Conservation (phyloP, 2,797 vertebrate species). For the Ctenopoma multispine region DNA sequence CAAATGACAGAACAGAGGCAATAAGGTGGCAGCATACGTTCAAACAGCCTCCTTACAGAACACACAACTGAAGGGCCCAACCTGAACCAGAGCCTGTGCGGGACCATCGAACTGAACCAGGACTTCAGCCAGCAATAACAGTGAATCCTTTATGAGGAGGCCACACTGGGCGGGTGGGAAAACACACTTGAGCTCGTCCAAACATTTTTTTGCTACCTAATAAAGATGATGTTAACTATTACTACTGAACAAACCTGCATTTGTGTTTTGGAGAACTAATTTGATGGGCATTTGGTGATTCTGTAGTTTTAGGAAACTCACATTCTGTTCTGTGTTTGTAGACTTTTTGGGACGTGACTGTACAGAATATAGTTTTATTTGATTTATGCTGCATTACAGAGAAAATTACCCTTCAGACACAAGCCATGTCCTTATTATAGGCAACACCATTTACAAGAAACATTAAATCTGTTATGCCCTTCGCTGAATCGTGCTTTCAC, state of each 20-base stretch:
- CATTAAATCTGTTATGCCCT: background rate
- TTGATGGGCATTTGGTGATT: too few relatives aligned
- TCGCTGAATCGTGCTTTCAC: constrained; percentile 5
- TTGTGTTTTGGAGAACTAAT: too few relatives aligned
- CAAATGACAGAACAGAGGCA: background rate
- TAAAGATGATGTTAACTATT: too few relatives aligned
- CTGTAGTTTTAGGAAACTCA: too few relatives aligned
- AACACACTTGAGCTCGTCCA: background rate
- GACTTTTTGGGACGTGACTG: too few relatives aligned
- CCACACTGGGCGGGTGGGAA: background rate
- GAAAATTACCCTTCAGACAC: too few relatives aligned
- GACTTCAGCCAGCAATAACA: constrained; percentile 9
- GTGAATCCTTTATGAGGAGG: background rate
- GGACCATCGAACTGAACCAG: constrained; percentile 6
- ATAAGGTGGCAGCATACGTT: too few relatives aligned
- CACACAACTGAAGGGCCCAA: constrained; percentile 12
- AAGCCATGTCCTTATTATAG: too few relatives aligned
- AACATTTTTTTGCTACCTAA: background rate
- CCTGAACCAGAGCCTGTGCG: background rate
- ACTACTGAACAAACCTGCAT: too few relatives aligned
- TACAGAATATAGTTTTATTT: too few relatives aligned
- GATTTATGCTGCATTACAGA: too few relatives aligned
- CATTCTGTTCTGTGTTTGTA: too few relatives aligned
- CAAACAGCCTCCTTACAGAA: background rate
- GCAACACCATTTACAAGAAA: constrained; percentile 2